Conservation (phyloP, 2,888 invertebrate species). For the Eupithecia insigniata region DNA sequence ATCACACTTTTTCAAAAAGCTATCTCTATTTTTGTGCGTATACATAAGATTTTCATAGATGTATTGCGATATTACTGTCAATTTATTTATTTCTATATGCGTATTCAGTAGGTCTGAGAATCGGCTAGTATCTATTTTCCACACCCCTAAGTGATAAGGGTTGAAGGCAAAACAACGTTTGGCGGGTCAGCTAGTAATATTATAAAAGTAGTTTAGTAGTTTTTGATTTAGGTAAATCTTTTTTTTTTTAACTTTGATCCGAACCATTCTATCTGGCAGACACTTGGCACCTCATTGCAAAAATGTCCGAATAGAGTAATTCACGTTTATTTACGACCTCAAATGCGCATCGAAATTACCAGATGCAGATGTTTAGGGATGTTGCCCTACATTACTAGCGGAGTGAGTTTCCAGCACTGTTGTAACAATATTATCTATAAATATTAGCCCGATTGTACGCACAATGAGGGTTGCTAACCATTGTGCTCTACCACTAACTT, state of each 20-base stretch:
- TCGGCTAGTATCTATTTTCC: too few species aligned
- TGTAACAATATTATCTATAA: constrained; percentile 80
- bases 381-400: constrained; percentile 57
- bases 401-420: constrained; percentile 55
- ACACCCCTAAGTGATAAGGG: too few species aligned
- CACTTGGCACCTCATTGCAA: not conserved
- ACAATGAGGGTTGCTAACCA: constrained; percentile 59
- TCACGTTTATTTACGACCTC: constrained; percentile 22
- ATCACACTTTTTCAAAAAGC: too few species aligned
- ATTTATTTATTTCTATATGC: too few species aligned
- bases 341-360: constrained; percentile 40
- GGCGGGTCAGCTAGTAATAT: too few species aligned
- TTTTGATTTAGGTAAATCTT: not conserved
- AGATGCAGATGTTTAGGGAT: constrained; percentile 53
- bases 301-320: constrained; percentile 15
- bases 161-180: too few species aligned
- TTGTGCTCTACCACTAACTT: constrained; percentile 50
- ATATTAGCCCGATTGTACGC: constrained; percentile 73
- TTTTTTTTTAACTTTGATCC: not conserved
- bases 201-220: too few species aligned
- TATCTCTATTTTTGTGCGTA: too few species aligned
- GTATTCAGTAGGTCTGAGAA: too few species aligned
- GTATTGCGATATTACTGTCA: too few species aligned
- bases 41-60: too few species aligned
- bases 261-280: not conserved